Percentiles rank a stretch among this genome's conserved stretches.
Evolutionary conservation across 2,113 vertebrate genomes (phyloP).

Genomic region (Myrmecobius fasciatus): DNA sequence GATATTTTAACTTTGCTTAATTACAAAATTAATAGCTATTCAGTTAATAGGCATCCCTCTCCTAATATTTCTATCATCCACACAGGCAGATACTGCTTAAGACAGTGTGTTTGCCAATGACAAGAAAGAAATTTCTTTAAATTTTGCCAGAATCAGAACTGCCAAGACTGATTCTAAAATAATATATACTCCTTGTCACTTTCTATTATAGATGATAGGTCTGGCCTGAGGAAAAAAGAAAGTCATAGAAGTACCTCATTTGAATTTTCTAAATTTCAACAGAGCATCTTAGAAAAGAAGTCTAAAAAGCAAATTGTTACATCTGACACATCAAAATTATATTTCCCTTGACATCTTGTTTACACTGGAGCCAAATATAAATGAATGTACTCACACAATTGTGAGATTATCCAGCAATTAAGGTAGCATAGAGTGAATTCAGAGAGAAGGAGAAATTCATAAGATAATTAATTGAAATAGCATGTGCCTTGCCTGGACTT

Average conservation of each 20-base stretch:
- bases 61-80: neutral
- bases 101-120: neutral
- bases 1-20: neutral
- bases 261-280: neutral
- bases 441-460: neutral
- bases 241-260: neutral
- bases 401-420: neutral
- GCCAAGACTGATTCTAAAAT: neutral
- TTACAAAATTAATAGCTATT: neutral
- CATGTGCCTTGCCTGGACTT: neutral
- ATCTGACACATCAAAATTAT: neutral
- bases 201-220: neutral
- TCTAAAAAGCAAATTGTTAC: neutral
- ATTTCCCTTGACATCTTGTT: neutral
- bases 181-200: neutral
- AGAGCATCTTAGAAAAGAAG: neutral
- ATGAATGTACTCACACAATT: neutral
- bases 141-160: neutral
- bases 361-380: neutral
- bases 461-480: neutral
- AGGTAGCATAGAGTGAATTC: neutral
- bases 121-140: neutral
- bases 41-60: neutral
- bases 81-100: neutral
- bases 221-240: neutral